Percentiles rank a stretch among this genome's conserved stretches.
Conservation (phyloP, 2,797 vertebrate species). For the Oreonectes daqikongensis region DNA sequence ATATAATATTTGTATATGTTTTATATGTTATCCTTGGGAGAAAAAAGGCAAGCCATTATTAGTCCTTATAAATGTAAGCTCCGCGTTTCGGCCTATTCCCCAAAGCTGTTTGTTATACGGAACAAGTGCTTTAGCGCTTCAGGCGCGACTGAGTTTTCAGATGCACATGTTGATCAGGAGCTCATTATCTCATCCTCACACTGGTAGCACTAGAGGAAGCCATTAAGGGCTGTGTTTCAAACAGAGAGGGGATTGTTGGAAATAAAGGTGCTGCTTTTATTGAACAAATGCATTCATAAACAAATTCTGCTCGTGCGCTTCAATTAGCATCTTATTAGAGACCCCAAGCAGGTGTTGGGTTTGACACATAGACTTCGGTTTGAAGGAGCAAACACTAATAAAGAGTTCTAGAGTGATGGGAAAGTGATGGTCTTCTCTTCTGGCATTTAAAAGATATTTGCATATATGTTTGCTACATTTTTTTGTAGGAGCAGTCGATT, state of each 20-base stretch:
- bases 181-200: conserved; percentile 37
- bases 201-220: conserved; percentile 42
- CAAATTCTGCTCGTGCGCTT: conserved; percentile 54
- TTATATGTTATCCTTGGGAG: too few species aligned
- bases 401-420: conserved; percentile 54
- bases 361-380: conserved; percentile 54
- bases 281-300: conserved; percentile 54
- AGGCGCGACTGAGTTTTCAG: conserved; percentile 23
- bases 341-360: conserved; percentile 58
- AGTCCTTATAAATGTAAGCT: too few species aligned
- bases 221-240: conserved; percentile 53
- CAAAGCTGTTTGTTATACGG: background rate
- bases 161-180: conserved; percentile 31
- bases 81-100: conserved; percentile 15
- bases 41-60: too few species aligned
- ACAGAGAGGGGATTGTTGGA: conserved; percentile 51
- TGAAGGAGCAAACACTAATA: conserved; percentile 58
- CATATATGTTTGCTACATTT: conserved; percentile 36
- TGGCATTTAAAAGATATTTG: conserved; percentile 34
- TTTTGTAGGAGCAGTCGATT: background rate
- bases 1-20: too few species aligned
- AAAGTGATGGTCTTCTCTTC: conserved; percentile 30
- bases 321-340: conserved; percentile 58
- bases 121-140: conserved; percentile 3
- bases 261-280: conserved; percentile 53